phyloP scores from a whole-genome alignment of 2,888 invertebrate genomes.

The Callyntrura sp. region DNA sequence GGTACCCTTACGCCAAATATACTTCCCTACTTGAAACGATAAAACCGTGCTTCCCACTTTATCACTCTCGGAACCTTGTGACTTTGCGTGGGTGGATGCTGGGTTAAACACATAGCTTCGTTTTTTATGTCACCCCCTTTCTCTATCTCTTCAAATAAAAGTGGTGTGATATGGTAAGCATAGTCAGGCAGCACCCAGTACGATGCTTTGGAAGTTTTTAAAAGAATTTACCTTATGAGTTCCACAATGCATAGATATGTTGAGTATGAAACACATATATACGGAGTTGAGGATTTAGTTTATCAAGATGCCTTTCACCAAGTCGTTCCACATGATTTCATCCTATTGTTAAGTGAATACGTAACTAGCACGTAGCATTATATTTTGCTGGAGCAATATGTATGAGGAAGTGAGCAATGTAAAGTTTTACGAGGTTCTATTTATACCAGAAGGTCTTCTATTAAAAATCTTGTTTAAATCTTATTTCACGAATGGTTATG shows the following conservation, averaged over 20 bases:
- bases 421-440: conserved; percentile 41
- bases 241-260: neutral
- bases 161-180: conserved; percentile 4
- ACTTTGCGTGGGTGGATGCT: conserved; percentile 73
- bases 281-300: conserved; percentile 13
- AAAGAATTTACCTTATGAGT: conserved; percentile 18
- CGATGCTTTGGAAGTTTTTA: conserved; percentile 1
- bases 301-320: conserved; percentile 58
- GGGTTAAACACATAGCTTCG: conserved; percentile 53
- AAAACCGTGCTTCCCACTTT: conserved; percentile 47
- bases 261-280: neutral
- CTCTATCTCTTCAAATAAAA: conserved; percentile 33
- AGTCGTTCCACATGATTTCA: conserved; percentile 61
- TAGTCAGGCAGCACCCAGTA: neutral
- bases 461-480: conserved; percentile 1
- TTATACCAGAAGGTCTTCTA: conserved; percentile 20
- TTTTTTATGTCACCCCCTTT: conserved; percentile 47
- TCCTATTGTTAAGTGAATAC: conserved; percentile 58
- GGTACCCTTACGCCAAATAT: conserved; percentile 29
- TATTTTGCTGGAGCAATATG: neutral
- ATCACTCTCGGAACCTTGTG: conserved; percentile 73
- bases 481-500: conserved; percentile 1
- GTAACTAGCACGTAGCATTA: conserved; percentile 30
- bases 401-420: conserved; percentile 43
- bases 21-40: conserved; percentile 33